phyloP scores from a whole-genome alignment of 2,888 invertebrate species.

The Drosophila putrida region DNA sequence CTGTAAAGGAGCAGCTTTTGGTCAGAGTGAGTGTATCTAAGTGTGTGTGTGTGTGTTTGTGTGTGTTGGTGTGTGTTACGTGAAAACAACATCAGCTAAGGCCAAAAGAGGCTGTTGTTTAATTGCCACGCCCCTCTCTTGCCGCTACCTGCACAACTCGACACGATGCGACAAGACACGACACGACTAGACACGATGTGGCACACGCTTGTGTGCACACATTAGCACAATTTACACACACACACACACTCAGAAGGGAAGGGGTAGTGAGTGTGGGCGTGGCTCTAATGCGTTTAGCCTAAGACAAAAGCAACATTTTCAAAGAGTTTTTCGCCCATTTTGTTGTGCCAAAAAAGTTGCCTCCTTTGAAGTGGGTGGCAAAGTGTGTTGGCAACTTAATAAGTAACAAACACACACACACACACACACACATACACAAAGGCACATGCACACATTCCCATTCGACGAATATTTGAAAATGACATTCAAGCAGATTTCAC shows the following conservation, averaged over 20 bases:
- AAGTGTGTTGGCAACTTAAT: slow-evolving; percentile 35
- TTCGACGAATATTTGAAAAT: not conserved
- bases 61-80: slow-evolving; percentile 22
- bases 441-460: not conserved
- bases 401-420: slow-evolving; percentile 21
- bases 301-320: slow-evolving; percentile 45
- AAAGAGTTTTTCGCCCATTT: slow-evolving; percentile 51
- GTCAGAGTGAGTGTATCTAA: slow-evolving; percentile 18
- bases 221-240: slow-evolving; percentile 38
- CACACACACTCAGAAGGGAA: slow-evolving; percentile 38
- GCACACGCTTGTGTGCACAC: slow-evolving; percentile 71
- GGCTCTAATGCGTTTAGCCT: slow-evolving; percentile 55
- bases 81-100: slow-evolving; percentile 42
- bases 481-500: not conserved
- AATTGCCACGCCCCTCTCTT: slow-evolving; percentile 64
- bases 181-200: slow-evolving; percentile 23
- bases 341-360: slow-evolving; percentile 32
- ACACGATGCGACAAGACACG: slow-evolving; percentile 35
- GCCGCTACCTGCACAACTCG: slow-evolving; percentile 36
- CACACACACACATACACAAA: not conserved
- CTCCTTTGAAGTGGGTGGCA: slow-evolving; percentile 19
- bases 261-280: not conserved
- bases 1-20: slow-evolving; percentile 56
- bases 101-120: slow-evolving; percentile 43
- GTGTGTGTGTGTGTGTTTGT: slow-evolving; percentile 12